These are phyloP conservation scores for Scrobipalpa atriplicella DNA, from an alignment of 2,888 invertebrate genomes.

Conservation along the genomic window DNA sequence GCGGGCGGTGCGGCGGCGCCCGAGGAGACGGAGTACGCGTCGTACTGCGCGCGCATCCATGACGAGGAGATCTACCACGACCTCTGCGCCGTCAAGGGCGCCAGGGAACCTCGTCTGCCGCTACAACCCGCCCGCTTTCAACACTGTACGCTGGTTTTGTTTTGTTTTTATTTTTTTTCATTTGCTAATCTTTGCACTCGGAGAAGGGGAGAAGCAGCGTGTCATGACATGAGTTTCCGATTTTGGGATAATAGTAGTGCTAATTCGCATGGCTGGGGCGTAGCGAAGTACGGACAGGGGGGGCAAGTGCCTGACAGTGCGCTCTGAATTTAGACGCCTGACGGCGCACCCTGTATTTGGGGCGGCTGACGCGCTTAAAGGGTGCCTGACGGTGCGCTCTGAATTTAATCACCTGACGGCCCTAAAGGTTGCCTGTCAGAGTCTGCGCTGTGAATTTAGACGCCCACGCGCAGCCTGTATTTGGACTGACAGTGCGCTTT, in stretches of 20 bases:
- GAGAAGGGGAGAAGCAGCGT: not conserved
- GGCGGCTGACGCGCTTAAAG: too few relatives aligned
- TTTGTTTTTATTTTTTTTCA: slow-evolving; percentile 47
- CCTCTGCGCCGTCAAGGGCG: slow-evolving; percentile 89
- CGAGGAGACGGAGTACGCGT: slow-evolving; percentile 85
- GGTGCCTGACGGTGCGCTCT: too few relatives aligned
- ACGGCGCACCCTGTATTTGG: not conserved
- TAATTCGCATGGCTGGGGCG: too few relatives aligned
- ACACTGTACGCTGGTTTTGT: slow-evolving; percentile 73
- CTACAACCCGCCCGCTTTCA: slow-evolving; percentile 68
- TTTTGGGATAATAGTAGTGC: too few relatives aligned
- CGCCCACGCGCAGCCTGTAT: too few relatives aligned
- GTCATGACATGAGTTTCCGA: not conserved
- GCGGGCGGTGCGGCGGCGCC: slow-evolving; percentile 47
- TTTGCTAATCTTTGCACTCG: slow-evolving; percentile 19
- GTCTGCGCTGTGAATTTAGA: too few relatives aligned
- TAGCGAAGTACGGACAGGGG: too few relatives aligned
- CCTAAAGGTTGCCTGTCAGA: too few relatives aligned
- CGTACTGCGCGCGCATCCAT: slow-evolving; percentile 87
- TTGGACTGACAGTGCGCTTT: too few relatives aligned
- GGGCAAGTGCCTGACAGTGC: not conserved
- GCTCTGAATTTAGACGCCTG: not conserved
- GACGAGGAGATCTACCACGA: slow-evolving; percentile 98
- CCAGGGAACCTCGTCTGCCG: slow-evolving; percentile 77
- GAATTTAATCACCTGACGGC: too few relatives aligned